Evolutionary conservation across 2,113 vertebrate species (phyloP).

Genomic region (Dolichotis patagonum): DNA sequence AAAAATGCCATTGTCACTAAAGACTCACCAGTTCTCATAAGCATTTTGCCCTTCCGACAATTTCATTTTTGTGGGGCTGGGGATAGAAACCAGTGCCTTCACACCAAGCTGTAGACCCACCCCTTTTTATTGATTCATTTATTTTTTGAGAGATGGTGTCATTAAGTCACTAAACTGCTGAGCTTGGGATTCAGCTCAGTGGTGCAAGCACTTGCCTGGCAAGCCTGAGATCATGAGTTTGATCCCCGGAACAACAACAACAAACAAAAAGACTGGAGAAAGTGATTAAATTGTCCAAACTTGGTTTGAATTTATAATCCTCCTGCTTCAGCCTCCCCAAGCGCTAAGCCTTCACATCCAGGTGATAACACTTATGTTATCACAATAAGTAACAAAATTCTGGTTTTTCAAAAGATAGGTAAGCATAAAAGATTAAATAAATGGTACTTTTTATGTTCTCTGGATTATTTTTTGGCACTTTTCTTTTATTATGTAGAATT

Average conservation of each 20-base stretch:
- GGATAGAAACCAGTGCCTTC: not conserved
- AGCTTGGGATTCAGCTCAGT: too few relatives aligned
- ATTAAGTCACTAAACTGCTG: not conserved
- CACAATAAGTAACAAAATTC: not conserved
- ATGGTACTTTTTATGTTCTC: not conserved
- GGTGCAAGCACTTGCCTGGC: too few relatives aligned
- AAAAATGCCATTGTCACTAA: not conserved
- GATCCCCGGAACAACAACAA: too few relatives aligned
- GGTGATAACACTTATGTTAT: not conserved
- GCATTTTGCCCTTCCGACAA: not conserved
- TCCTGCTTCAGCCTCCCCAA: not conserved
- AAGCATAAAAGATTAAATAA: conserved; percentile 31
- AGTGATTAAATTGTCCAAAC: not conserved
- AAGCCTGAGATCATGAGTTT: too few relatives aligned
- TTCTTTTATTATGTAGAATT: conserved; percentile 56
- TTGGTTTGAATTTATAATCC: not conserved
- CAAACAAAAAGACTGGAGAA: too few relatives aligned
- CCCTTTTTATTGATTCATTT: not conserved
- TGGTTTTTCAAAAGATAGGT: conserved; percentile 12
- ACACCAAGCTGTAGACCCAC: fast-evolving
- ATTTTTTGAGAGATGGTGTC: not conserved
- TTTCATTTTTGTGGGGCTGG: not conserved
- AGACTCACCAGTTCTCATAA: not conserved
- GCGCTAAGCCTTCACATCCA: not conserved
- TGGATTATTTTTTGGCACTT: conserved; percentile 15